Conservation (phyloP, 2,113 vertebrate species). For the Lanius ludovicianus region DNA sequence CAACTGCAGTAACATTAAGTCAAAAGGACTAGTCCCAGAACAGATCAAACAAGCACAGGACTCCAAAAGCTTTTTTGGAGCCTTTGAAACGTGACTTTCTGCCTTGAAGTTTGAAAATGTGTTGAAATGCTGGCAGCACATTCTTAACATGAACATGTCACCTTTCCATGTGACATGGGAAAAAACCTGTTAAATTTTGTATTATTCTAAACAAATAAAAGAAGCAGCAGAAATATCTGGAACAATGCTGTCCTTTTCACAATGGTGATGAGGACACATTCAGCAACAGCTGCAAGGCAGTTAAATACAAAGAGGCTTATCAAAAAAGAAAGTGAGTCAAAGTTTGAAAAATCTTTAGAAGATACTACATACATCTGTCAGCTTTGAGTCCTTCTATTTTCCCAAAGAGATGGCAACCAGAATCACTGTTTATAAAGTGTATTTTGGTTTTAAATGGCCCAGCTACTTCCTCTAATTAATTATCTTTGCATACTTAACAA, state of each 20-base stretch:
- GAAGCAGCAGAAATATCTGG: neutral
- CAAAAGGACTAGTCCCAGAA: neutral
- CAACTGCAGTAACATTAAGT: neutral
- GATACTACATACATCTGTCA: neutral
- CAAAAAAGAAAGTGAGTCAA: neutral
- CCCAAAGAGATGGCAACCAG: neutral
- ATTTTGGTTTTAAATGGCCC: neutral
- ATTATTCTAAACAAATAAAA: neutral
- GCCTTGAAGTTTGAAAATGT: neutral
- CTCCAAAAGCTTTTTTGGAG: neutral
- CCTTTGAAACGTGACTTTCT: neutral
- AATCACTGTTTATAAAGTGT: neutral
- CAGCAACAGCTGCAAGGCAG: neutral
- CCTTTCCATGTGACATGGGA: neutral
- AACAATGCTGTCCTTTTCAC: neutral
- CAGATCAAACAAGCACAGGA: neutral
- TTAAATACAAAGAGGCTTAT: neutral
- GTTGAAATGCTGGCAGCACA: neutral
- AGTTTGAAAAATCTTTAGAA: neutral
- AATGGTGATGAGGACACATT: neutral
- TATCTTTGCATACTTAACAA: neutral
- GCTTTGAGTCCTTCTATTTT: neutral
- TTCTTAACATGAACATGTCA: neutral
- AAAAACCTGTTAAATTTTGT: neutral
- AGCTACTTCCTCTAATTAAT: neutral